Percentiles rank a stretch among this genome's conserved stretches.
Evolutionary conservation across 2,888 invertebrate genomes (phyloP).

Genomic region (Aleiodes alternator): DNA sequence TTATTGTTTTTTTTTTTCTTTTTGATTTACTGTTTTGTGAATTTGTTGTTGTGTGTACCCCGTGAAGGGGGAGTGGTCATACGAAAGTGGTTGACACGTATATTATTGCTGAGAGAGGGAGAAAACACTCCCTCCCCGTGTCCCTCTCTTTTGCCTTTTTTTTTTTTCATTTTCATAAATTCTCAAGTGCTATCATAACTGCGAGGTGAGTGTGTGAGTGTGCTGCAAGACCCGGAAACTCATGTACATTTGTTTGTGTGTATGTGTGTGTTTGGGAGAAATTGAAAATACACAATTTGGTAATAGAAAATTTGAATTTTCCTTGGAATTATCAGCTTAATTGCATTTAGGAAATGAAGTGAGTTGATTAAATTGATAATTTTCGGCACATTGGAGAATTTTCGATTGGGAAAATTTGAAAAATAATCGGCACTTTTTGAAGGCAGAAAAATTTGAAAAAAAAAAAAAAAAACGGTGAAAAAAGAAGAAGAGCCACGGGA

Average conservation of each 20-base stretch:
- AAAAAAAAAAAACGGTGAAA: not conserved
- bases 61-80: slow-evolving; percentile 40
- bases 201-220: slow-evolving; percentile 40
- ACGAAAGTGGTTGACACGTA: slow-evolving; percentile 48
- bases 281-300: no score
- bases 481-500: not conserved
- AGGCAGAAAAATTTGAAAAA: slow-evolving; percentile 7
- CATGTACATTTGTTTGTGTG: not conserved
- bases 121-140: slow-evolving; percentile 7
- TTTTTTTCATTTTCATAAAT: not conserved
- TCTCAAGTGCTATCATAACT: slow-evolving; percentile 35
- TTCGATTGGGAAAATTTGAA: not conserved
- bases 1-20: no score
- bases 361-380: no score
- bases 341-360: slow-evolving; percentile 6
- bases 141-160: not conserved
- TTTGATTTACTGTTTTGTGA: no score
- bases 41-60: not conserved
- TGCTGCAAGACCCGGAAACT: slow-evolving; percentile 57
- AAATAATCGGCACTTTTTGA: no score
- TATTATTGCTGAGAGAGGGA: slow-evolving; percentile 29
- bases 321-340: not conserved
- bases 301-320: no score
- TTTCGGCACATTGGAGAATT: no score
- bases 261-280: no score